A percentile compares a stretch with the other conserved stretches of the same genome.
Conservation (phyloP, 2,797 vertebrate genomes). For the Scyliorhinus canicula region DNA sequence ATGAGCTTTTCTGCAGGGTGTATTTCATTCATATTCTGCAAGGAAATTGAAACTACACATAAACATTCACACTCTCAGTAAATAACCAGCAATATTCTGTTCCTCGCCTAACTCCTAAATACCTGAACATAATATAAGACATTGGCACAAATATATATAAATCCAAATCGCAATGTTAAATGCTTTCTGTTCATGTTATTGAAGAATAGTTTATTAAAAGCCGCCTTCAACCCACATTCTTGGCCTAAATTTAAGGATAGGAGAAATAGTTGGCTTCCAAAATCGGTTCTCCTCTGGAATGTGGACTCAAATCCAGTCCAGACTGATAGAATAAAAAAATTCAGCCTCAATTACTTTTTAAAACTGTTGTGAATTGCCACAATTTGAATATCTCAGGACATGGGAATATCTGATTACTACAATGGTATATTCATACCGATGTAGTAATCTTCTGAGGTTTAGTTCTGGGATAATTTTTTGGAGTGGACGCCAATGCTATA, state of each 20-base stretch:
- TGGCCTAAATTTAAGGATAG: neutral
- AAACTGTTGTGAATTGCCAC: too few species aligned
- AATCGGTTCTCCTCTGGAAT: neutral
- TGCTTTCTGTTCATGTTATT: neutral
- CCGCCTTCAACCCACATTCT: neutral
- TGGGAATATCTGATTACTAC: neutral
- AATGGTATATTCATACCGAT: neutral
- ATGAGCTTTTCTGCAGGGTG: neutral
- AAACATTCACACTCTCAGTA: neutral
- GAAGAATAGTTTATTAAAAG: neutral
- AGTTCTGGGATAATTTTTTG: neutral
- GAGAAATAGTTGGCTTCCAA: neutral
- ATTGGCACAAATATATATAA: neutral
- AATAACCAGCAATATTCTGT: neutral
- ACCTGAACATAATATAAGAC: neutral
- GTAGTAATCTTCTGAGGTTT: neutral
- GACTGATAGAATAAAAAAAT: neutral
- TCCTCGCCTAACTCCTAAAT: neutral
- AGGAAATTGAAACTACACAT: neutral
- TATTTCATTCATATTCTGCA: conserved; percentile 13
- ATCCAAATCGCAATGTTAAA: neutral
- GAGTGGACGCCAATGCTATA: neutral
- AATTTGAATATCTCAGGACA: neutral
- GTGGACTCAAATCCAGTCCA: neutral
- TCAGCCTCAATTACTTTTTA: neutral